Conservation (phyloP, 2,888 invertebrate genomes). For the Muschampia plurimacula region DNA sequence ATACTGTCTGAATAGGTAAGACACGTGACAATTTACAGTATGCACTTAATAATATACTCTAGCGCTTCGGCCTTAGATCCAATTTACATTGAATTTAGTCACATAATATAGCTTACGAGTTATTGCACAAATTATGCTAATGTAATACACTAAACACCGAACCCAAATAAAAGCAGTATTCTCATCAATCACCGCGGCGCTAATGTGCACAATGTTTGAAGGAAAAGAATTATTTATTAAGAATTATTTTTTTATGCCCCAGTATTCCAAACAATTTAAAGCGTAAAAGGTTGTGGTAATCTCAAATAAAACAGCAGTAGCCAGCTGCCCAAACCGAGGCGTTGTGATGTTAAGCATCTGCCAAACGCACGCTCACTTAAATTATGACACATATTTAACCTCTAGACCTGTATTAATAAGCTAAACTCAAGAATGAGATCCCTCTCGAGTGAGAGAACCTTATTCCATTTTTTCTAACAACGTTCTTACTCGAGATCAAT, state of each 20-base stretch:
- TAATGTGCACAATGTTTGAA: too few relatives aligned
- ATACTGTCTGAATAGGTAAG: slow-evolving; percentile 4
- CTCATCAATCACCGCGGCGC: slow-evolving; percentile 1
- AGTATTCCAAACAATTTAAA: slow-evolving; percentile 8
- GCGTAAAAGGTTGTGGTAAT: slow-evolving; percentile 25
- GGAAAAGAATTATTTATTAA: neutral
- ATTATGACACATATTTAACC: slow-evolving; percentile 65
- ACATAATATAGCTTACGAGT: neutral
- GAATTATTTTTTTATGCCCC: slow-evolving; percentile 8
- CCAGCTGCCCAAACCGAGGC: slow-evolving; percentile 25
- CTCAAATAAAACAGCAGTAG: slow-evolving; percentile 27
- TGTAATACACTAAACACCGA: slow-evolving; percentile 22
- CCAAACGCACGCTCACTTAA: slow-evolving; percentile 55
- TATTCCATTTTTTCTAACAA: too few relatives aligned
- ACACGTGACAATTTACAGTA: neutral
- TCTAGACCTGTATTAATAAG: too few relatives aligned
- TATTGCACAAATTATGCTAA: slow-evolving; percentile 21
- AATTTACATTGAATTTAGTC: slow-evolving; percentile 2
- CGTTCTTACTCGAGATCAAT: too few relatives aligned
- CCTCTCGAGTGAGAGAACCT: too few relatives aligned
- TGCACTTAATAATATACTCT: slow-evolving; percentile 4
- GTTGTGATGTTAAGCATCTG: slow-evolving; percentile 54
- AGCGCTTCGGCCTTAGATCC: neutral
- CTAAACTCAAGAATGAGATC: too few relatives aligned
- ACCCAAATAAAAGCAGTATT: slow-evolving; percentile 8